Conservation (phyloP, 2,888 invertebrate species). For the Sesia bembeciformis region DNA sequence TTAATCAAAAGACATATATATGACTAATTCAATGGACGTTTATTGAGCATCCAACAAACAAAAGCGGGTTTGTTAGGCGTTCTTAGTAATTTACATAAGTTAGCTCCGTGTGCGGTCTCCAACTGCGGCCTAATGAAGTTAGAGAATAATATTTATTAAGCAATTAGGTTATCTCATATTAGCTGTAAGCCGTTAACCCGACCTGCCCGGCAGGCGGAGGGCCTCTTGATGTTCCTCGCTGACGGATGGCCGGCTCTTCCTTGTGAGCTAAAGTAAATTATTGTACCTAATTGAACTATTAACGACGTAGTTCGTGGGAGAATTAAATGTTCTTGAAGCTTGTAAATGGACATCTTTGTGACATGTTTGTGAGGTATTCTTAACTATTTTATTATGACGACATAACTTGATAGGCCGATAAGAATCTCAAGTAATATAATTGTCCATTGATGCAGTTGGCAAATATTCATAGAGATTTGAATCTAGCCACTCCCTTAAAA, state of each 20-base stretch:
- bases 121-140: constrained; percentile 28
- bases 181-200: constrained; percentile 38
- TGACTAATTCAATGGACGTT: too few relatives aligned
- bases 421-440: too few relatives aligned
- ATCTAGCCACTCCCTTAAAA: too few relatives aligned
- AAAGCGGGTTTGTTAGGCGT: background rate
- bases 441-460: too few relatives aligned
- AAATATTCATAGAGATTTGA: too few relatives aligned
- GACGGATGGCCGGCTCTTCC: constrained; percentile 1
- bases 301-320: background rate
- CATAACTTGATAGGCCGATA: too few relatives aligned
- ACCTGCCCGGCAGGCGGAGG: background rate
- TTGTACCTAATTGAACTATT: background rate
- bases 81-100: constrained; percentile 17
- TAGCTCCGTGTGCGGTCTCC: constrained; percentile 31
- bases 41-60: background rate
- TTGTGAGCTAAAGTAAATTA: background rate
- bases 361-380: too few relatives aligned
- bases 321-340: background rate
- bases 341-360: too few relatives aligned
- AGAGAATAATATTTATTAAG: constrained; percentile 46
- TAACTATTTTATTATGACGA: too few relatives aligned
- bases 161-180: constrained; percentile 56
- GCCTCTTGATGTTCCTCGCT: constrained; percentile 1
- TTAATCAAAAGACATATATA: too few relatives aligned